Base-by-base conservation (phyloP, 2,113 vertebrate genomes). In the Dolichotis patagonum region DNA sequence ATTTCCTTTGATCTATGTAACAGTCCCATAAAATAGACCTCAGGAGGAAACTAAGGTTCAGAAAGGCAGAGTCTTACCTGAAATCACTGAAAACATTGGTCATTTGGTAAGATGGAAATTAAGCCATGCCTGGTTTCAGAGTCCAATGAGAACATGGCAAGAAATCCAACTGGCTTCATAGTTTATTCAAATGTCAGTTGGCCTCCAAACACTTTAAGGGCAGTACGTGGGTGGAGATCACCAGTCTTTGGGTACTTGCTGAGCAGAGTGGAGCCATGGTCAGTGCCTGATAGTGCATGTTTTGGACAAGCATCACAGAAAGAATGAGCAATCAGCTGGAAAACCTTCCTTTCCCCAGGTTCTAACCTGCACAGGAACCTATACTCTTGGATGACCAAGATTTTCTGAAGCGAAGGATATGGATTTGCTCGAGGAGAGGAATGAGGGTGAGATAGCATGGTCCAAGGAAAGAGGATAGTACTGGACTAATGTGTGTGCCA, bases 21-120 rank as follows among this genome's bases (percentile, higher is more conserved):
- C 3, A 62, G 63, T 35, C 30, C 67, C 38, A 2, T 7, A 1
- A 41, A 22, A 54, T 58, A 65, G 56, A 67, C 3, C 43, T 13
- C n/a, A 87, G 20, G 17, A 80, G 69, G 52, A 92, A 63, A 86
- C 77, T 52, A 52, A 92, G 65, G 49, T 60, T 80, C n/a, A 13
- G 65, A 32, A 78, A 80, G 1, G 4, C 22, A n/a, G 89, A 86
- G 28, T 83, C 41, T 77, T 91, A 24, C n/a, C 22, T 54, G 7
- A 90, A 86, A 32, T 75, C 32, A n/a, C 3, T 30, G 0, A 83
- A 32, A 35, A 77, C 38, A 32, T 8, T 30, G 16, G 65, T 58
- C 60, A 86, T 63, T 69, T 41, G 43, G 14, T n/a, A 88, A 77
- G 75, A 93, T 32, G n/a, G 65, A 91, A 96, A 91, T 81, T 30